These are phyloP conservation scores for Malurus leucopterus DNA, from an alignment of 2,797 vertebrate genomes.

Conservation along the genomic window DNA sequence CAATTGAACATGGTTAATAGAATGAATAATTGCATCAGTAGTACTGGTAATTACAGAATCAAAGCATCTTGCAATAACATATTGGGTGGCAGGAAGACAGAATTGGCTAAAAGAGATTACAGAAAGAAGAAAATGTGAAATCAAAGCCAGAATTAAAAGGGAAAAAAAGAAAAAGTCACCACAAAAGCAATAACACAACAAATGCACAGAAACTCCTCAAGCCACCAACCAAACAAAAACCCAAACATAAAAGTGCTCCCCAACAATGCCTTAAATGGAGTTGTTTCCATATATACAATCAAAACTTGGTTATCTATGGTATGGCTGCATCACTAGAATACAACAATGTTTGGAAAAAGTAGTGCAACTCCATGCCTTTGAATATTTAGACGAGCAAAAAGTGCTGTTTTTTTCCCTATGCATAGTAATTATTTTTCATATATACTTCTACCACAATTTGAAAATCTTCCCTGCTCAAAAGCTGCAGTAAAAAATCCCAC, in stretches of 20 bases:
- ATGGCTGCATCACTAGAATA: background rate
- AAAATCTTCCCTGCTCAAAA: background rate
- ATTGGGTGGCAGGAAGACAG: background rate
- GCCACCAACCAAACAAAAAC: rapidly evolving
- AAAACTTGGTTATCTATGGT: background rate
- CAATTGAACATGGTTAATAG: background rate
- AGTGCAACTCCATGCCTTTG: background rate
- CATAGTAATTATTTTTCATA: background rate
- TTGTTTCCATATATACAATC: background rate
- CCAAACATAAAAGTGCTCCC: background rate
- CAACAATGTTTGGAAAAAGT: background rate
- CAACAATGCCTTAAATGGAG: background rate
- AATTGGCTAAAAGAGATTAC: background rate
- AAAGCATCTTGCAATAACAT: background rate
- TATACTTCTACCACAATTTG: background rate
- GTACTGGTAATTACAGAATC: background rate
- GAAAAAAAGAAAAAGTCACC: rapidly evolving
- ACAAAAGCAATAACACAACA: background rate
- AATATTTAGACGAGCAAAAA: background rate
- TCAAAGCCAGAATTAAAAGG: background rate
- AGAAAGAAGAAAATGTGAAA: background rate
- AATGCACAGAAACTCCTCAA: background rate
- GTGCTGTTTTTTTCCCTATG: background rate
- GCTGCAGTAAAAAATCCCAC: rapidly evolving
- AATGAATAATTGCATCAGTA: background rate